Base-by-base conservation (phyloP, 2,888 invertebrate genomes). In the Ecliptopera silaceata region DNA sequence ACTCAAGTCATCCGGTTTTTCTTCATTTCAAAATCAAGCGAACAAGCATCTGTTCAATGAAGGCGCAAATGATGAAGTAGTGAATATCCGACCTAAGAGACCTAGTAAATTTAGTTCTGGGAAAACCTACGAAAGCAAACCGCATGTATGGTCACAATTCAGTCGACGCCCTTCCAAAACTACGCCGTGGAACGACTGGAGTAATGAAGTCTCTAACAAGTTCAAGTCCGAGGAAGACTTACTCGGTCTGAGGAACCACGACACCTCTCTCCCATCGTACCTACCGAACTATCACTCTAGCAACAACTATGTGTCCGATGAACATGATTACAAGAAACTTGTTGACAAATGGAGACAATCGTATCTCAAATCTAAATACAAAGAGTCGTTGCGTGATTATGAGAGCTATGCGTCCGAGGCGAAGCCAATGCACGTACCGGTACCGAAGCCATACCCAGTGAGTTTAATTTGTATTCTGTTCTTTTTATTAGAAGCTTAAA, bases 161-260 rank as follows among this genome's bases (percentile, higher is more conserved):
- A 77, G 70, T 58, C 72, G 78, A 29, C 77, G 77, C 65, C 82
- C 82, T 11, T 68, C 78, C 44, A 83, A 81, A 69, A 80, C 64
- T 41, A 80, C 71, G 66, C 77, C 75, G 62, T 70, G 56, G 26
- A 80, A 67, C 53, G 86, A 86, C 53, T 88, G 87, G 87, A 74
- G 69, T 29, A 82, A 80, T 67, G 84, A 88, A 60, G 68, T 72
- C 4, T 41, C 53, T 4, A 46, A 51, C 39, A 59, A 59, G 66
- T 91, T 82, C 59, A 88, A 89, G 68, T 82, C 86, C 0, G 91
- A 91, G 72, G 91, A 91, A 70, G 90, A 90, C 74, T 78, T 91
- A 52, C 64, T 91, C 48, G 90, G 81, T 15, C 74, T 91, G 5
- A 78, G 90, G 72, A 91, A 83, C 47, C 88, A 86, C 34, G 90